phyloP scores from a whole-genome alignment of 37 sponge, comb jelly and placozoan species.

The Petrosia ficiformis region DNA sequence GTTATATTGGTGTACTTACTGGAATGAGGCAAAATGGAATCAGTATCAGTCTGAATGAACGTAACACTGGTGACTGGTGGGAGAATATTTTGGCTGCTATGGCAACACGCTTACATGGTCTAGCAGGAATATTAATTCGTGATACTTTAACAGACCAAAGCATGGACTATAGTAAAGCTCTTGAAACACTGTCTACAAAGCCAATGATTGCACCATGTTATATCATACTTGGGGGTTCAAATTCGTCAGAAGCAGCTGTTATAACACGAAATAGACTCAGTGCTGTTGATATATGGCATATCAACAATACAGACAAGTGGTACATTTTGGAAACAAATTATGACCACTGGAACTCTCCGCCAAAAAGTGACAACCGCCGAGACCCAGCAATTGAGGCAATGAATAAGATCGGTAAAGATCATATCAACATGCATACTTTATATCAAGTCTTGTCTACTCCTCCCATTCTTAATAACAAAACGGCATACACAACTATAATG shows the following conservation, averaged over 20 bases:
- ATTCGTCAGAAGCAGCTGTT: constrained; percentile 65
- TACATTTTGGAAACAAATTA: constrained; percentile 75
- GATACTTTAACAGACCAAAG: background rate
- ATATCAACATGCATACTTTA: constrained; percentile 11
- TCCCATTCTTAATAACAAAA: background rate
- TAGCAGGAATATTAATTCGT: background rate
- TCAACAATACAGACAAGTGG: constrained; percentile 52
- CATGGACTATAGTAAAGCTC: background rate
- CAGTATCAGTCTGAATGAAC: background rate
- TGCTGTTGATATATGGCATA: constrained; percentile 25
- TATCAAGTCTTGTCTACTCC: constrained; percentile 3
- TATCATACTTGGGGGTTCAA: constrained; percentile 57
- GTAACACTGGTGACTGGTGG: background rate
- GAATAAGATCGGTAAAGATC: constrained; percentile 45
- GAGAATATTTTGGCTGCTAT: background rate
- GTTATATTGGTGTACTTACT: background rate
- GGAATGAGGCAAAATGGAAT: background rate
- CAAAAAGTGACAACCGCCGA: constrained; percentile 62
- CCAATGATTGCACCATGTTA: constrained; percentile 69
- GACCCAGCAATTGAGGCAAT: constrained; percentile 57
- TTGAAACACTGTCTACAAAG: constrained; percentile 17
- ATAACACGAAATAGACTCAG: constrained; percentile 53
- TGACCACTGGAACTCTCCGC: constrained; percentile 65
- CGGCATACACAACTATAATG: background rate
- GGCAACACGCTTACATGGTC: background rate